Base-by-base conservation (phyloP, 2,113 vertebrate genomes). In the Melospiza melodia region DNA sequence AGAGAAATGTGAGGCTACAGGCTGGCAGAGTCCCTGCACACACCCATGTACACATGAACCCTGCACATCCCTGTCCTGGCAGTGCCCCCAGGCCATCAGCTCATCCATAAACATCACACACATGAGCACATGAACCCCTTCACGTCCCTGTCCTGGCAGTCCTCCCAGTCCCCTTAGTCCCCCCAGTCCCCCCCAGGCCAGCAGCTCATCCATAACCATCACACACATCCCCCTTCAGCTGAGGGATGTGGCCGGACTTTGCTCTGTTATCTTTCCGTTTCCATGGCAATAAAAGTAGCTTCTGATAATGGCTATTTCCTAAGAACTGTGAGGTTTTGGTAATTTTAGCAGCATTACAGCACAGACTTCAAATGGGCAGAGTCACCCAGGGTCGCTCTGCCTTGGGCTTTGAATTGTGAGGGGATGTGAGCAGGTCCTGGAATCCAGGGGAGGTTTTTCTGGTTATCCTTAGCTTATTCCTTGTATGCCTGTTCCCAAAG, bases 231-330 rank as follows among this genome's bases (percentile, higher is more conserved):
- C 78, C 95, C 81, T 92, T 35, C 3, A 3, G 93, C 74, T 3
- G 54, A 37, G 94, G 80, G 91, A 92, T 51, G 92, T 43, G 33
- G 84, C 97, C 9, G 90, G 96, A 95, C 96, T 93, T 74, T 59
- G 37, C 91, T 65, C 95, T 89, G 94, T 97, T 97, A 97, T 97
- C 95, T 97, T 65, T 39, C 92, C 0, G 97, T 98, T 98, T 98
- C 98, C 97, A 98, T 97, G 98, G 98, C 52, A 97, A 98, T 97
- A 93, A 96, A 97, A 98, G 96, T 94, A 92, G 97, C 95, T 98
- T 96, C 97, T 93, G 97, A 98, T 97, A 97, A 96, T 51, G 96
- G 97, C 95, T 78, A 95, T 97, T 98, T 94, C 94, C 97, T 88
- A 85, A 96, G 87, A 89, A 37, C 58, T 86, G 95, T 10, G 94